Percentiles rank a stretch among this genome's conserved stretches.
phyloP scores from a whole-genome alignment of 2,888 invertebrate genomes.

The Didymodactylos carnosus region DNA sequence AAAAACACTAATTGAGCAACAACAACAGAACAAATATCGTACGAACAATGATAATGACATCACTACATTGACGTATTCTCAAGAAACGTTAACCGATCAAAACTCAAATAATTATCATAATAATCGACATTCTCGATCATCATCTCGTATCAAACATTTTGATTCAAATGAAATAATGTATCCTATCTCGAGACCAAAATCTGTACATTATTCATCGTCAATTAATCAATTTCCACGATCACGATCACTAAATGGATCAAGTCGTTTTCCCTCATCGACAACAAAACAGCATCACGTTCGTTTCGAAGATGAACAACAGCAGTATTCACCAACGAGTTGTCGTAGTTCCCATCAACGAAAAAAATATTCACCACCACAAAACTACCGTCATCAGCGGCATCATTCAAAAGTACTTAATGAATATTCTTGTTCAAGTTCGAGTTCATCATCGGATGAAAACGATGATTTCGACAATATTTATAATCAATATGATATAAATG shows the following conservation, averaged over 20 bases:
- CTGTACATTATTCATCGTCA: neutral
- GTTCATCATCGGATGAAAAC: neutral
- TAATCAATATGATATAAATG: neutral
- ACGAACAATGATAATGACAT: no score
- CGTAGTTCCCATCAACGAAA: no score
- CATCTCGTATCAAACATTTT: neutral
- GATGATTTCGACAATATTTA: neutral
- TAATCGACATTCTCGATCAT: neutral
- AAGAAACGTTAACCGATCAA: neutral
- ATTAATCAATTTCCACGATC: neutral
- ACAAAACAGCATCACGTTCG: neutral
- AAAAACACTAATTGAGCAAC: no score
- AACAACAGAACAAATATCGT: no score
- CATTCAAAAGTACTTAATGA: neutral
- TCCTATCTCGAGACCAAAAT: conserved; percentile 5
- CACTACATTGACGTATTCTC: no score
- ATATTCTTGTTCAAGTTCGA: neutral
- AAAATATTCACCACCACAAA: neutral
- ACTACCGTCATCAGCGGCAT: no score
- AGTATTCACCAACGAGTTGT: no score
- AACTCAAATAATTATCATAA: neutral
- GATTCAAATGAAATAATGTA: conserved; percentile 11
- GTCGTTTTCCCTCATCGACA: no score
- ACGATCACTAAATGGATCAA: neutral
- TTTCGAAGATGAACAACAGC: neutral